phyloP scores from a whole-genome alignment of 2,888 invertebrate species.

The Amblyjoppa proteus region DNA sequence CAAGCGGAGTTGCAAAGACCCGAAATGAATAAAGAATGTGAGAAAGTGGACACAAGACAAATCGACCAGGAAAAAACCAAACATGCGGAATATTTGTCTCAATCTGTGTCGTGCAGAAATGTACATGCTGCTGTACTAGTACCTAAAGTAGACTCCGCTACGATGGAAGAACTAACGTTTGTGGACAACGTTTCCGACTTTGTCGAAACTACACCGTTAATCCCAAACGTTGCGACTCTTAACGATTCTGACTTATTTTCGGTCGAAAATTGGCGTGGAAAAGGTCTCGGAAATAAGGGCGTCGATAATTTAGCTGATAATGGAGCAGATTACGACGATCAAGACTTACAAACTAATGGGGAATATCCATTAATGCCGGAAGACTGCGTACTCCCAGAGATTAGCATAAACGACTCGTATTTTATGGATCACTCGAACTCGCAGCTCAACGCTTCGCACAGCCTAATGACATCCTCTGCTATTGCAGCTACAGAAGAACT shows the following conservation, averaged over 20 bases:
- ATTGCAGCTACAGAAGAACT: background rate
- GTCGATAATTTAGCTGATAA: constrained; percentile 50
- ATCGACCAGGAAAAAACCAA: background rate
- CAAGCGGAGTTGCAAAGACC: background rate
- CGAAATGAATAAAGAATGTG: background rate
- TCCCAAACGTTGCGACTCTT: background rate
- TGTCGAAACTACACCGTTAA: background rate
- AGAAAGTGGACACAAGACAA: background rate
- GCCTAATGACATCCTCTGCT: background rate
- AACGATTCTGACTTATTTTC: background rate
- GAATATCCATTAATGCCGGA: background rate
- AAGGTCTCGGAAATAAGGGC: constrained; percentile 57
- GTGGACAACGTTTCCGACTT: background rate
- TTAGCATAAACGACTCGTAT: background rate
- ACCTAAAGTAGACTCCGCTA: background rate
- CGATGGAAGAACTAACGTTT: background rate
- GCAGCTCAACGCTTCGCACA: background rate
- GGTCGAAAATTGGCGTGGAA: constrained; percentile 10
- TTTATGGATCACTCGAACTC: background rate
- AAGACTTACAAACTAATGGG: constrained; percentile 13
- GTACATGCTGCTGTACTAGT: background rate
- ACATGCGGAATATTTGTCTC: background rate
- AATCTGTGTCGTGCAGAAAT: background rate
- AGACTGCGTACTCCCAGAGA: background rate
- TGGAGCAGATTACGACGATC: constrained; percentile 60